Base-by-base conservation (phyloP, 2,113 vertebrate genomes). In the human (Homo sapiens) region DNA sequence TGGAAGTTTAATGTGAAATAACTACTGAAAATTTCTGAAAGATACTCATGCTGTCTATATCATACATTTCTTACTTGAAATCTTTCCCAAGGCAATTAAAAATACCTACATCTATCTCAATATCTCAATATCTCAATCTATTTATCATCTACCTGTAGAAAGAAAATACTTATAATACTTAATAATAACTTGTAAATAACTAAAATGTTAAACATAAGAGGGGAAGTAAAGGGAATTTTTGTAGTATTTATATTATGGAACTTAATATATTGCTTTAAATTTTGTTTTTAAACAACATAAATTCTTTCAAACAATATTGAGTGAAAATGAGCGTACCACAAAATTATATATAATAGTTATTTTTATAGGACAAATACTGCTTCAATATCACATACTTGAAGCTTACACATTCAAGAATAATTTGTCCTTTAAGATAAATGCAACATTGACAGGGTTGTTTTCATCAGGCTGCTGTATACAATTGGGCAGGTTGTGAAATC, bases 1-100 rank as follows among this genome's bases (percentile, higher is more conserved):
- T 84, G 35, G 25, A 23, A 38, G 5, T 89, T 93, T 48, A 94
- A 94, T 59, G 50, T 83, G 14, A 50, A 90, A 79, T 6, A 75
- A 25, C 2, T 59, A 38, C 16, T 45, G 27, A 45, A 82, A 78
- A 85, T 20, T 89, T 94, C 50, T 27, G 64, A 92, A 93, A 90
- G 14, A 45, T 84, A 75, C 82, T 79, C 43, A 64, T 32, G 16
- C 23, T 61, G 27, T 30, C 38, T 79, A 0, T 12, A n/a, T 11
- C 27, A 91, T 78, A 89, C 81, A 57, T 23, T 40, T 79, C 27
- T 95, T 61, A 25, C 30, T 92, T 90, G 57, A 93, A 95, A 73
- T 89, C 6, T 89, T 50, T 89, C 8, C n/a, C 25, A 93, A 40
- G 61, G n/a, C 32, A 88, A 90, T 45, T 22, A 43, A 86, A 86